A percentile compares a stretch with the other conserved stretches of the same genome.
Evolutionary conservation across 1,140 invertebrate species (phyloP).

Genomic region (Drosophila leontia): DNA sequence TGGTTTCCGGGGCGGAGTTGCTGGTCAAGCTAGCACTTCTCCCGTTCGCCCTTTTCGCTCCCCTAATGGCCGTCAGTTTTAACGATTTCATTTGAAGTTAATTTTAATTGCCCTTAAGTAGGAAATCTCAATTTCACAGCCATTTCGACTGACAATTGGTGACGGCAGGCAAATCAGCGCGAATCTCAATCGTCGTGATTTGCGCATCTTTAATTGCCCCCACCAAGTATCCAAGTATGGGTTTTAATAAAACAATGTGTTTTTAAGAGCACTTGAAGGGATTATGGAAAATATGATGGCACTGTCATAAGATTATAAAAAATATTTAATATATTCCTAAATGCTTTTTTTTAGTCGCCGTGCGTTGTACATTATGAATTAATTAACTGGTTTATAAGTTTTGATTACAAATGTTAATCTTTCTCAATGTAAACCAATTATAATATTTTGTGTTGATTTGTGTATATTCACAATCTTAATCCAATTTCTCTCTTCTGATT

Average conservation of each 20-base stretch:
- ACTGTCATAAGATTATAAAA: neutral
- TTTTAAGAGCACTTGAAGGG: neutral
- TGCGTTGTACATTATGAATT: neutral
- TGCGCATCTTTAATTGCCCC: slow-evolving; percentile 51
- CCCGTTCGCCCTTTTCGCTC: slow-evolving; percentile 18
- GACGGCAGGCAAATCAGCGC: slow-evolving; percentile 55
- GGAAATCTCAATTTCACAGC: slow-evolving; percentile 80
- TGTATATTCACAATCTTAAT: neutral
- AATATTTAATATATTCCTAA: neutral
- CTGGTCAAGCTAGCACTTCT: slow-evolving; percentile 27
- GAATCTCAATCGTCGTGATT: slow-evolving; percentile 53
- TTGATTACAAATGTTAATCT: neutral
- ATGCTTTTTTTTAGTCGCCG: neutral
- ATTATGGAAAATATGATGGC: slow-evolving; percentile 1
- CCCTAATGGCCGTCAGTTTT: slow-evolving; percentile 53
- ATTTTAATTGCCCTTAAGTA: slow-evolving; percentile 79
- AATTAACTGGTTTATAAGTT: neutral
- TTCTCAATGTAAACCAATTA: too few relatives aligned
- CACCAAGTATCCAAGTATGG: neutral
- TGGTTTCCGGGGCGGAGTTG: slow-evolving; percentile 35
- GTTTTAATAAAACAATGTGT: neutral
- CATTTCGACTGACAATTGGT: slow-evolving; percentile 60
- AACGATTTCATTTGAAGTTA: slow-evolving; percentile 67
- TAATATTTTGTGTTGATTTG: neutral
- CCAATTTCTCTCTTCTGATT: neutral